Evolutionary conservation across 2,797 vertebrate species (phyloP).

Genomic region (Siniperca obscura): DNA sequence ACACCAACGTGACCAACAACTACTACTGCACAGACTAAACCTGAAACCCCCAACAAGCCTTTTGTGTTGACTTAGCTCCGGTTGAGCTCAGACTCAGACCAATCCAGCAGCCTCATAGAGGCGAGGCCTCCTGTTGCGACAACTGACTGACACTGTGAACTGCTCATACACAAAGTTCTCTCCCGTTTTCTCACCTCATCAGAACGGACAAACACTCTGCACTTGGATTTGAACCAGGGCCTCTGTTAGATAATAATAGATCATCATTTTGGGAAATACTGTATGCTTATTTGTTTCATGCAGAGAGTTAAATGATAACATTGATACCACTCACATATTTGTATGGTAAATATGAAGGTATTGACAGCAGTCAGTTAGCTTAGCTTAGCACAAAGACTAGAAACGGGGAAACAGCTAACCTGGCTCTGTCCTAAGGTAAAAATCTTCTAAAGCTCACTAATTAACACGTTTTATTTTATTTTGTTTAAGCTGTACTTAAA

Average conservation of each 20-base stretch:
- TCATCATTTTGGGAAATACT: not conserved
- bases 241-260: conserved; percentile 2
- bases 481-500: not conserved
- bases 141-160: conserved; percentile 15
- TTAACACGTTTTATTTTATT: not conserved
- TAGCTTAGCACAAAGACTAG: not conserved
- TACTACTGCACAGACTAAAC: conserved; percentile 32
- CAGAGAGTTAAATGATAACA: not conserved
- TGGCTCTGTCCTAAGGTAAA: not conserved
- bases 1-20: conserved; percentile 21
- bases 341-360: not conserved
- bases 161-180: not conserved
- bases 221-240: not conserved
- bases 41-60: not conserved
- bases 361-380: not conserved
- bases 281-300: not conserved
- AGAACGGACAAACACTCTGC: not conserved
- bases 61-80: not conserved
- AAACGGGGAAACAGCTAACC: too few relatives aligned
- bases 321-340: not conserved
- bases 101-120: conserved; percentile 7
- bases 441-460: not conserved
- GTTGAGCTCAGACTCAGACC: conserved; percentile 2
- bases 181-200: conserved; percentile 14
- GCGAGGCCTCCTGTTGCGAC: not conserved